Evolutionary conservation across 2,888 invertebrate species (phyloP).

Genomic region (Oegoconia quadripuncta): DNA sequence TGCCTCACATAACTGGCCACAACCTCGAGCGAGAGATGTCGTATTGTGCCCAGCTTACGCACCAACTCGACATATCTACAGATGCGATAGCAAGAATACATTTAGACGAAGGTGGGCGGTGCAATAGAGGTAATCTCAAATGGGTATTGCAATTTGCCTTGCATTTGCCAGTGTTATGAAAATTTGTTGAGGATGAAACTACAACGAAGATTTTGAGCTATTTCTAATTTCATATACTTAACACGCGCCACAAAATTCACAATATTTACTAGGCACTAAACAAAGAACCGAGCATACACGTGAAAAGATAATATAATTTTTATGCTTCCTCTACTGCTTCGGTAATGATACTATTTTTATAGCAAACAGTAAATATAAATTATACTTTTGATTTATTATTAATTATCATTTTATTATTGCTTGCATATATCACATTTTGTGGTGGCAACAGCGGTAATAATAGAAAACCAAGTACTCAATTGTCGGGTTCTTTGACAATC

Average conservation of each 20-base stretch:
- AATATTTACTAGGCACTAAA: conserved; percentile 51
- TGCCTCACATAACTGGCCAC: conserved; percentile 67
- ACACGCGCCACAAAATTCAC: conserved; percentile 37
- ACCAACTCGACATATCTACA: conserved; percentile 30
- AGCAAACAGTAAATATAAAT: conserved; percentile 61
- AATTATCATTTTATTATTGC: conserved; percentile 18
- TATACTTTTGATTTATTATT: conserved; percentile 61
- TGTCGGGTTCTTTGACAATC: too few species aligned
- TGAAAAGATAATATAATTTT: conserved; percentile 69
- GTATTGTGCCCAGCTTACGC: conserved; percentile 33
- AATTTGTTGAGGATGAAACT: too few species aligned
- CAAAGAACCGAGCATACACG: conserved; percentile 53
- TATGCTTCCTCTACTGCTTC: conserved; percentile 59
- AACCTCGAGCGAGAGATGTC: conserved; percentile 45
- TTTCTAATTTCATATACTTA: too few species aligned
- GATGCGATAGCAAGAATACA: conserved; percentile 6
- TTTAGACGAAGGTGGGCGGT: conserved; percentile 2
- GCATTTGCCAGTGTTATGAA: too few species aligned
- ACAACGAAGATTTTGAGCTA: neutral
- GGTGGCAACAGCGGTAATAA: neutral
- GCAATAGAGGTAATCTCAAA: too few species aligned
- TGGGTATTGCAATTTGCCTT: too few species aligned
- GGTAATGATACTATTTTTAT: conserved; percentile 58
- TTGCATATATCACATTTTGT: conserved; percentile 5
- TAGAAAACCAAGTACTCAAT: too few species aligned